phyloP scores from a whole-genome alignment of 2,113 vertebrate species.

The Ictalurus punctatus region DNA sequence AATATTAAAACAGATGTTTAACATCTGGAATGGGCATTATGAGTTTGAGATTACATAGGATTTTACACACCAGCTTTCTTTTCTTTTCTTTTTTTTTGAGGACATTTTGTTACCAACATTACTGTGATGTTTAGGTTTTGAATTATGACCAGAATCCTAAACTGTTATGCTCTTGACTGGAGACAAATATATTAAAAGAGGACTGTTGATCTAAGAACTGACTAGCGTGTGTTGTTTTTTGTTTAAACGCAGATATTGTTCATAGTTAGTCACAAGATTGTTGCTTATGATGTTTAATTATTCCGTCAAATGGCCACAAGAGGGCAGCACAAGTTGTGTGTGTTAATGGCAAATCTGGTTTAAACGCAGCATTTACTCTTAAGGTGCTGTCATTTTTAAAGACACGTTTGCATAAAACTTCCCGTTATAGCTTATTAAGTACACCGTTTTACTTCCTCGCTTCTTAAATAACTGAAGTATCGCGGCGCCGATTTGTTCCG shows the following conservation, averaged over 20 bases:
- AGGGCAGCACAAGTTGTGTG: conserved; percentile 43
- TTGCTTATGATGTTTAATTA: too few relatives aligned
- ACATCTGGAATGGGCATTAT: conserved; percentile 31
- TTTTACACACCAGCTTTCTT: conserved; percentile 36
- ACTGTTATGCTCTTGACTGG: conserved; percentile 46
- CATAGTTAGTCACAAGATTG: background rate
- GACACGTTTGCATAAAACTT: background rate
- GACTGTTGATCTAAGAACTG: conserved; percentile 47
- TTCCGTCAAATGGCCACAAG: conserved; percentile 36
- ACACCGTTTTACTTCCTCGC: background rate
- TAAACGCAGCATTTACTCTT: background rate
- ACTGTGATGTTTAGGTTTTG: conserved; percentile 59
- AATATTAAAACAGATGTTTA: conserved; percentile 5
- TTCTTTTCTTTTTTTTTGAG: background rate
- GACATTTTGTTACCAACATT: conserved; percentile 43
- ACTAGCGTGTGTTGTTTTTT: conserved; percentile 6
- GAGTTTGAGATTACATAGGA: background rate
- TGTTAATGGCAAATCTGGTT: background rate
- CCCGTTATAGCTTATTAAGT: background rate
- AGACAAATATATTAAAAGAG: conserved; percentile 55
- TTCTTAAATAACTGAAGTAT: background rate
- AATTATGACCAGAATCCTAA: conserved; percentile 41
- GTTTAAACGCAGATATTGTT: background rate
- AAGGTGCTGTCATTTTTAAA: background rate
- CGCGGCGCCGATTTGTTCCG: background rate